Evolutionary conservation across 2,888 invertebrate genomes (phyloP), one percentile per base, ranked within the genome.

Genomic region (Pristionchus exspectatus): DNA sequence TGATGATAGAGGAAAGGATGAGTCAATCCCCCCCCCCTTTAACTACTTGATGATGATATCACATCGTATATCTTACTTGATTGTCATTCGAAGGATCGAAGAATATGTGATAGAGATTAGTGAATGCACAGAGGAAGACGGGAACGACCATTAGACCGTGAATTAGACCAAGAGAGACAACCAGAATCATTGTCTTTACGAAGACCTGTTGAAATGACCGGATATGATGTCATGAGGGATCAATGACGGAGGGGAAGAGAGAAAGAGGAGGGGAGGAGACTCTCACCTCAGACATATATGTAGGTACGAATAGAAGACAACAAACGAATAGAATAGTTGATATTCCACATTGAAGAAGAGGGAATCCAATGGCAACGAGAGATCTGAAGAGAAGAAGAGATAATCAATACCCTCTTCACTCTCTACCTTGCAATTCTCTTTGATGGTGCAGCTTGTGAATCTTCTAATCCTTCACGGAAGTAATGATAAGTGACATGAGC

Each of bases 401-500:
- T 27, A 63, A 63, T 56, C 66, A 33, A 69, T 50, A 66, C 5
- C 66, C 44, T 0, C 44, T 21, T 44, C 24, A 24, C 50, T 44
- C 24, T 16, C 16, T 66, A 93, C 93, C 92, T 91, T 18, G 93
- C 92, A 4, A 93, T 91, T 84, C 92, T 86, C 88, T 91, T 91
- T 3, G 91, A 90, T 2, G 93, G 93, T 16, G 90, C 90, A 9
- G 92, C 90, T 44, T 92, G 90, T 24, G 92, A 91, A 81, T 92
- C 91, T 81, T 92, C 92, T 56, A 93, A 90, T 86, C 93, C 93
- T 90, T 92, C 93, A 90, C 94, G 90, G 89, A 93, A 93, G 90
- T 93, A 94, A 87, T 94, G 94, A 91, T 94, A 94, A 21, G 93
- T 93, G 86, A 94, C 91, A 77, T 94, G 94, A 14, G 94, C 94